These are phyloP conservation scores for Xestoiulus laeticollis DNA, from an alignment of 2,888 invertebrate species.

Conservation along the genomic window DNA sequence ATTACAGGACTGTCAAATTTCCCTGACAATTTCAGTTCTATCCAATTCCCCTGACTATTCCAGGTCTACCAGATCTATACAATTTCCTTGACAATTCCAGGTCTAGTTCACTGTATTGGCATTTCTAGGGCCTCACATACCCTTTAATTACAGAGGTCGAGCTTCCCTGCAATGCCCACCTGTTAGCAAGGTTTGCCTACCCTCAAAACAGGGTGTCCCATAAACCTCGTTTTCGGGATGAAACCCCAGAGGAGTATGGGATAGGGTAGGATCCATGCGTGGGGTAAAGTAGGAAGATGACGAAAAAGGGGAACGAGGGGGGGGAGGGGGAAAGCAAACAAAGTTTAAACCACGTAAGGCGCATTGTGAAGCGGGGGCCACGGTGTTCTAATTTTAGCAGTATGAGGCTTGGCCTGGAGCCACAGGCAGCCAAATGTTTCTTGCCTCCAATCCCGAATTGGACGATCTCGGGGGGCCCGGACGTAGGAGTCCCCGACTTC, in stretches of 20 bases:
- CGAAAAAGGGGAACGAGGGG: background rate
- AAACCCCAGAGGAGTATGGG: background rate
- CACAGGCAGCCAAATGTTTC: background rate
- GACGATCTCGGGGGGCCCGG: background rate
- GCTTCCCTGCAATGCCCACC: no score
- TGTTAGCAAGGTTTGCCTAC: no score
- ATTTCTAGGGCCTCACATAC: no score
- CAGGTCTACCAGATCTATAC: no score
- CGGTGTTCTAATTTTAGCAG: background rate
- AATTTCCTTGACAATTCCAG: no score
- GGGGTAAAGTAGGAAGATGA: conserved; percentile 15
- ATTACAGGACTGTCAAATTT: no score
- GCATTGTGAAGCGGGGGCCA: background rate
- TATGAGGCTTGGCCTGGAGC: conserved; percentile 43
- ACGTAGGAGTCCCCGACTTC: background rate
- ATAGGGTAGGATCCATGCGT: background rate
- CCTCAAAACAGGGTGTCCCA: no score
- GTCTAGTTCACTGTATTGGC: no score
- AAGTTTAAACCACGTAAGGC: background rate
- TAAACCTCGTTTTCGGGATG: background rate
- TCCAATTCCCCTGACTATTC: no score
- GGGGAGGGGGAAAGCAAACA: background rate
- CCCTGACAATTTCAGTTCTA: no score
- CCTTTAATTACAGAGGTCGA: no score
- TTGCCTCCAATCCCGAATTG: conserved; percentile 37